These are phyloP conservation scores for Vipera latastei DNA, from an alignment of 2,797 vertebrate genomes.

Conservation along the genomic window DNA sequence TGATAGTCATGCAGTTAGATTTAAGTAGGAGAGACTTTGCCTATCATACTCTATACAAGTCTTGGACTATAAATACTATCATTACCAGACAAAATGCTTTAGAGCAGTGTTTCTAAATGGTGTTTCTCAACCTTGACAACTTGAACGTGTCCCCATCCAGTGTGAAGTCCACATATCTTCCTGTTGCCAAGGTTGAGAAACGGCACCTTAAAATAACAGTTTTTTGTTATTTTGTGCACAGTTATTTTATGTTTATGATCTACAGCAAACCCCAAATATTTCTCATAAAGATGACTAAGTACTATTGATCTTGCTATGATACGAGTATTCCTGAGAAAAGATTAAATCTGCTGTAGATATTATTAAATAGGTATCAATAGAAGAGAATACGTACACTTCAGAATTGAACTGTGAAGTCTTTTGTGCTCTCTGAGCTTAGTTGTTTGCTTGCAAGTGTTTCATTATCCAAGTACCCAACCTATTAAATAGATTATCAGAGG, in stretches of 20 bases:
- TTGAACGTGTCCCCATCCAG: not conserved
- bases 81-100: not conserved
- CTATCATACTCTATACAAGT: not conserved
- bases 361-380: not conserved
- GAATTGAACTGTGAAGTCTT: not conserved
- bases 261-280: not conserved
- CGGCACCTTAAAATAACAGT: not conserved
- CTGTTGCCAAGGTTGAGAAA: not conserved
- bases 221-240: not conserved
- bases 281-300: not conserved
- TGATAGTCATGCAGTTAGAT: not conserved
- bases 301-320: not conserved
- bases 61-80: not conserved
- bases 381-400: not conserved
- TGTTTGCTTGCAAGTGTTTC: not conserved
- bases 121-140: not conserved
- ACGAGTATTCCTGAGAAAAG: no score
- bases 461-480: not conserved
- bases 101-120: not conserved
- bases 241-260: not conserved
- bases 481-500: not conserved
- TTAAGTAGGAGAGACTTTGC: not conserved
- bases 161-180: not conserved
- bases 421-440: not conserved
- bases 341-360: not conserved